A percentile compares a stretch with the other conserved stretches of the same genome.
Evolutionary conservation across 2,797 vertebrate species (phyloP).

Genomic region (Brachyalestes nurse): DNA sequence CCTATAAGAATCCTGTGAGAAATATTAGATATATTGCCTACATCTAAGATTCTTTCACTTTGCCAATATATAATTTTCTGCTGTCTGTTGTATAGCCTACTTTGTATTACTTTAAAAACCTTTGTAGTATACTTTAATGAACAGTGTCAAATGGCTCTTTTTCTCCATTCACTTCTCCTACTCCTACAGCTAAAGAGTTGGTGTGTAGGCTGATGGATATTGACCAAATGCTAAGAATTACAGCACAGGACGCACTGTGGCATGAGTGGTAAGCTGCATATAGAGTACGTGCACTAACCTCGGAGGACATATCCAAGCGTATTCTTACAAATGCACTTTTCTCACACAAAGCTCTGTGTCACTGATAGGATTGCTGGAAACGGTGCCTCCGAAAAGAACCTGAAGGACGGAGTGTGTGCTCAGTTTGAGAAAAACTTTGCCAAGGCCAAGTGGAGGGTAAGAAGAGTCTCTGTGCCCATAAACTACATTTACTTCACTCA

Average conservation of each 20-base stretch:
- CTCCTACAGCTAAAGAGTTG: slow-evolving; percentile 82
- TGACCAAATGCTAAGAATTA: slow-evolving; percentile 87
- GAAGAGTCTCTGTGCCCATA: slow-evolving; percentile 48
- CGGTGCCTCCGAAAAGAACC: slow-evolving; percentile 86
- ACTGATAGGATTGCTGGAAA: slow-evolving; percentile 83
- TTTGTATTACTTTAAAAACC: neutral
- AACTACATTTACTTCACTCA: slow-evolving; percentile 5
- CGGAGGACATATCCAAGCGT: neutral
- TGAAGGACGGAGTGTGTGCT: slow-evolving; percentile 87
- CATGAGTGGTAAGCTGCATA: slow-evolving; percentile 80
- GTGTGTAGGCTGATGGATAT: slow-evolving; percentile 87
- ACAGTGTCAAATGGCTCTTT: neutral
- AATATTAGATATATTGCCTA: no score
- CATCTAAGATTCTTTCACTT: no score
- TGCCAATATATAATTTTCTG: neutral
- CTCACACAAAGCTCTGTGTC: slow-evolving; percentile 18
- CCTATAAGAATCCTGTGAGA: no score
- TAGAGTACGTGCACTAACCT: slow-evolving; percentile 19
- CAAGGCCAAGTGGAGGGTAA: slow-evolving; percentile 89
- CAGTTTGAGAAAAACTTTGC: slow-evolving; percentile 92
- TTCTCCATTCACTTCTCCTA: slow-evolving; percentile 5
- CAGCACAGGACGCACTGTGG: slow-evolving; percentile 84
- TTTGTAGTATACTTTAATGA: neutral
- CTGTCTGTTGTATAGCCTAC: neutral
- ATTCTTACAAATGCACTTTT: neutral